Evolutionary conservation across 2,797 vertebrate species (phyloP), one percentile per base, ranked within the genome.

Genomic region (Amblyopsis hoosieri): DNA sequence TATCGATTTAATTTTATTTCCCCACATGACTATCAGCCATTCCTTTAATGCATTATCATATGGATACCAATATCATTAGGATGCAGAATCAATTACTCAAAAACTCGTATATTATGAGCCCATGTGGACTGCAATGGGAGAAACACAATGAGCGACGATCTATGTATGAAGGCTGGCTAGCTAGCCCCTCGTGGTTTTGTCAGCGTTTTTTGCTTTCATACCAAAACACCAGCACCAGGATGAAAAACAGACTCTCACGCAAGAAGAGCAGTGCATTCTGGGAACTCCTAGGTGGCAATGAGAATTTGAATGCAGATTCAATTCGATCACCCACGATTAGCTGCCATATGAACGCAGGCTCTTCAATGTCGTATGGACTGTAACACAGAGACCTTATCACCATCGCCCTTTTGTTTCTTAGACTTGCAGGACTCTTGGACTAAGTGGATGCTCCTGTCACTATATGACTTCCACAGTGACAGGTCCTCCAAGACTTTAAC

Each of bases 201-300:
- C 73, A 67, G 73, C 75, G 61, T 37, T 37, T 82, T 80, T 67
- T 68, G 71, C 79, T 80, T 87, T 1, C 8, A 64, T 64, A 71
- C 75, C 76, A 81, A 76, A 85, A 81, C 82, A 83, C 85, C 81
- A 78, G 88, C 86, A 76, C 78, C 65, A 54, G 77, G 73, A 87
- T 57, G 72, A 81, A 87, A 23, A 80, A 88, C 81, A 78, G 87
- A 87, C 87, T 91, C 84, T 89, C 63, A 76, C 69, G 65, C 55
- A 62, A 82, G 83, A 84, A 88, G 82, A 89, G 90, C 89, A 87
- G 86, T 83, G 89, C 87, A 87, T 65, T 86, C 82, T 87, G 86
- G 89, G 69, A 78, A 80, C 82, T 14, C 84, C 81, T 84, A 73
- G 74, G 65, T 60, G 66, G 54, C 77, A 60, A 61, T 33, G 60